These are phyloP conservation scores for Hippocampus zosterae DNA, from an alignment of 2,113 vertebrate genomes.

Conservation along the genomic window DNA sequence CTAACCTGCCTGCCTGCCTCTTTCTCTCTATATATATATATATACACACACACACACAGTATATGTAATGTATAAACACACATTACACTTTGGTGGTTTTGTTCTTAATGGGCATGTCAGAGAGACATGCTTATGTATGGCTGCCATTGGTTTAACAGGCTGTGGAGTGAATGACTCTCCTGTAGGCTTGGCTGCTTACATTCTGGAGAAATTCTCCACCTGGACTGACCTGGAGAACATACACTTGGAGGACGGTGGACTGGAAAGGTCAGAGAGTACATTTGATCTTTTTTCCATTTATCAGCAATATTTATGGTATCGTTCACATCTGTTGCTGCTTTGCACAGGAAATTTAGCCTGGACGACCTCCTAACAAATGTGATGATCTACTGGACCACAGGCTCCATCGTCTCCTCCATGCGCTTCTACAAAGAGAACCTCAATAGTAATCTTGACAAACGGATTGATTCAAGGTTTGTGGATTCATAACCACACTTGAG, in stretches of 20 bases:
- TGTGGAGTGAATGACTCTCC: slow-evolving; percentile 82
- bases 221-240: slow-evolving; percentile 75
- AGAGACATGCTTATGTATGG: too few species aligned
- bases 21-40: too few species aligned
- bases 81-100: background rate
- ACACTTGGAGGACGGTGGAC: slow-evolving; percentile 74
- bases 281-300: background rate
- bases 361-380: slow-evolving; percentile 83
- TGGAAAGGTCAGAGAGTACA: slow-evolving; percentile 71
- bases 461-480: slow-evolving; percentile 62
- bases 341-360: slow-evolving; percentile 77
- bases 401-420: slow-evolving; percentile 81
- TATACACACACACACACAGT: too few species aligned
- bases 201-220: slow-evolving; percentile 85
- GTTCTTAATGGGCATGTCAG: background rate
- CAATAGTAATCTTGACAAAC: background rate
- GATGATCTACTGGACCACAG: slow-evolving; percentile 88
- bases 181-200: slow-evolving; percentile 81
- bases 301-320: background rate
- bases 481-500: background rate
- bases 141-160: slow-evolving; percentile 60
- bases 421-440: slow-evolving; percentile 86
- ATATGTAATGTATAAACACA: too few species aligned
- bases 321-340: background rate
- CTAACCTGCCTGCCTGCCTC: too few species aligned